These are phyloP conservation scores for Cryptophagus acutangulus DNA, from an alignment of 2,888 invertebrate genomes.

Conservation along the genomic window DNA sequence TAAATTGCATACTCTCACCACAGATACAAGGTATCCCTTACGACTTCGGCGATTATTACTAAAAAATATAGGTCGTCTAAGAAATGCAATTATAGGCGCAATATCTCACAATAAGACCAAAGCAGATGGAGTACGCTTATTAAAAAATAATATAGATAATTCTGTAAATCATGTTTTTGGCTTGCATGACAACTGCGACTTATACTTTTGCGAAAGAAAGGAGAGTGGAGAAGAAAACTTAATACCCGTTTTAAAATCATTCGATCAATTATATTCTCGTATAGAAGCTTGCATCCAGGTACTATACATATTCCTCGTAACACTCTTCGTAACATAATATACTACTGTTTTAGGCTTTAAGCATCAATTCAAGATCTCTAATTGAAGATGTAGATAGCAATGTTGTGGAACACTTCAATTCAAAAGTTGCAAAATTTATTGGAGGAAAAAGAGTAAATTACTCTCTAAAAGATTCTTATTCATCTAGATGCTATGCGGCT, in stretches of 20 bases:
- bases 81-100: conserved; percentile 3
- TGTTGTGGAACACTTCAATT: conserved; percentile 19
- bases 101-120: not conserved
- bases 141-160: conserved; percentile 7
- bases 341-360: no score
- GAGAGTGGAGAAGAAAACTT: not conserved
- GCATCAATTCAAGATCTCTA: conserved; percentile 10
- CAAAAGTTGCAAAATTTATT: conserved; percentile 19
- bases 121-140: not conserved
- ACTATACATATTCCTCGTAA: no score
- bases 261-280: not conserved
- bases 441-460: conserved; percentile 21
- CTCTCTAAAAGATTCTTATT: conserved; percentile 12
- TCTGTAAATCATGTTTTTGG: conserved; percentile 10
- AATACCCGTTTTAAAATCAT: not conserved
- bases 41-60: not conserved
- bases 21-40: not conserved
- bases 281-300: no score
- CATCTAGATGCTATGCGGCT: conserved; percentile 13
- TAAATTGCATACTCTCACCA: not conserved
- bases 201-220: conserved; percentile 8
- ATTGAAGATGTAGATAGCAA: conserved; percentile 16
- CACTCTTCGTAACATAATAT: no score
- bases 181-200: conserved; percentile 8
- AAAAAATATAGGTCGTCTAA: not conserved